phyloP scores from a whole-genome alignment of 2,888 invertebrate species.

The Drosophila koepferae region DNA sequence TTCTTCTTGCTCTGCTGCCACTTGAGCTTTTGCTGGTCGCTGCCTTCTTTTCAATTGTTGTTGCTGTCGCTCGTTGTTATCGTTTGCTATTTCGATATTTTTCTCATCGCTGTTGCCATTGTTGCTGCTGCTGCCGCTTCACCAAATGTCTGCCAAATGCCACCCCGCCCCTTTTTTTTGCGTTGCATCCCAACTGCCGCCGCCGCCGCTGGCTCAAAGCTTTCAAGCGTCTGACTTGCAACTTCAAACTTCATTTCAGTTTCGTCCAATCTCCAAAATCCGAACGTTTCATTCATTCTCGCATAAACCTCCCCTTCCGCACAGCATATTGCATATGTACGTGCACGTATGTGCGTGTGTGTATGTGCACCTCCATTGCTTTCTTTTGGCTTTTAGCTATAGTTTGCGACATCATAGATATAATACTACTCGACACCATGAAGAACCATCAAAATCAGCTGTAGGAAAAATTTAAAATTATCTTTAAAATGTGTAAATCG shows the following conservation, averaged over 20 bases:
- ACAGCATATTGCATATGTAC: not conserved
- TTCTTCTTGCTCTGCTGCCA: constrained; percentile 39
- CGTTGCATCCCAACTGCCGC: constrained; percentile 34
- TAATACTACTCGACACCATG: not conserved
- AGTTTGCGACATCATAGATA: constrained; percentile 6
- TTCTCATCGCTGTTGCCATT: constrained; percentile 46
- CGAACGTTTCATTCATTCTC: constrained; percentile 44
- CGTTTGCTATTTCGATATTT: constrained; percentile 72
- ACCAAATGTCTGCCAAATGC: constrained; percentile 64
- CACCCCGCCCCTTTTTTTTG: constrained; percentile 63
- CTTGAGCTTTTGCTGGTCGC: constrained; percentile 65
- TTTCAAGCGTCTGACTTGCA: constrained; percentile 50
- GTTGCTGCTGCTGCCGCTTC: constrained; percentile 30
- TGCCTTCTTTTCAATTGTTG: constrained; percentile 68
- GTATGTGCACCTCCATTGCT: not conserved
- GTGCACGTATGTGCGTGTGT: not conserved
- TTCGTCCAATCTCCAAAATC: constrained; percentile 52
- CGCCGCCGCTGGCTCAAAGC: constrained; percentile 50
- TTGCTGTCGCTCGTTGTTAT: constrained; percentile 51
- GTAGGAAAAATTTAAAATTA: not conserved
- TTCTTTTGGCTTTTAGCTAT: constrained; percentile 8
- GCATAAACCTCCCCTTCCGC: constrained; percentile 27
- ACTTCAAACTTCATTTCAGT: constrained; percentile 47
- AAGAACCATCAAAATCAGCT: not conserved
- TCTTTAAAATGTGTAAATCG: not conserved